These are phyloP conservation scores for Hipposideros larvatus DNA, from an alignment of 2,797 vertebrate genomes.

Conservation along the genomic window DNA sequence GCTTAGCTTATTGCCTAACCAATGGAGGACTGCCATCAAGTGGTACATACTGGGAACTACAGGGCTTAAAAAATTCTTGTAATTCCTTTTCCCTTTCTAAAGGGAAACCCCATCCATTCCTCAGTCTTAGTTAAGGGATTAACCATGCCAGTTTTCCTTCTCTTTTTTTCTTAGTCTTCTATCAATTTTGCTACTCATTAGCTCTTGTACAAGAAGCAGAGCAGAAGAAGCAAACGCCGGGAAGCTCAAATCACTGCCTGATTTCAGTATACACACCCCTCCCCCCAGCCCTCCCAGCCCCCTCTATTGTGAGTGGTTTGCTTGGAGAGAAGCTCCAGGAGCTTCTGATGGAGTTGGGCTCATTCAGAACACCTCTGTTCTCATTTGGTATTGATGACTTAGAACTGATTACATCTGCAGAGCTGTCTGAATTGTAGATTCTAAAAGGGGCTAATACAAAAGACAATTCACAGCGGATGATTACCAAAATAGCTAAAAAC, in stretches of 20 bases:
- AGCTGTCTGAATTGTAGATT: conserved; percentile 29
- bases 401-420: conserved; percentile 55
- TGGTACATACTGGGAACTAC: conserved; percentile 70
- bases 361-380: conserved; percentile 40
- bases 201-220: conserved; percentile 61
- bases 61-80: neutral
- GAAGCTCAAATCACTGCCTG: conserved; percentile 39
- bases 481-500: conserved; percentile 56
- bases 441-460: conserved; percentile 57
- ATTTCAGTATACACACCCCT: neutral
- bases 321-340: conserved; percentile 14
- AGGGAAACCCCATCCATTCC: conserved; percentile 42
- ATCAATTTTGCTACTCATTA: conserved; percentile 70
- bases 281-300: neutral
- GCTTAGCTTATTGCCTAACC: conserved; percentile 49
- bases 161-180: conserved; percentile 54
- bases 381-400: conserved; percentile 38
- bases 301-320: conserved; percentile 20
- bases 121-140: conserved; percentile 64
- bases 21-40: conserved; percentile 80
- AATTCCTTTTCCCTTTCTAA: neutral
- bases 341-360: conserved; percentile 28
- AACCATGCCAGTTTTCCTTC: conserved; percentile 55
- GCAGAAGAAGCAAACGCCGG: conserved; percentile 33
- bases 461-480: conserved; percentile 48